phyloP scores from a whole-genome alignment of 2,888 invertebrate species.

The Melanostoma mellinum region DNA sequence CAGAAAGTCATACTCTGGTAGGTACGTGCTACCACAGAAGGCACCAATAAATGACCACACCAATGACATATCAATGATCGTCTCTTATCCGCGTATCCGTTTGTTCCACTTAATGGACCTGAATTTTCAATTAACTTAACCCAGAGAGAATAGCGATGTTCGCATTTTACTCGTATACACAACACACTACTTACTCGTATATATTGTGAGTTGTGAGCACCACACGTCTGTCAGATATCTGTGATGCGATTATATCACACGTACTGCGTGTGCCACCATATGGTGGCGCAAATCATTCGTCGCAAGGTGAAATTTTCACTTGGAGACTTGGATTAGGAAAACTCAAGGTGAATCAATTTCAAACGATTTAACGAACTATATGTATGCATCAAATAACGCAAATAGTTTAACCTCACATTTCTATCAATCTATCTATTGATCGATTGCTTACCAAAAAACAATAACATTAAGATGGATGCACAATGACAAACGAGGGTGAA shows the following conservation, averaged over 20 bases:
- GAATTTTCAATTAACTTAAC: conserved; percentile 70
- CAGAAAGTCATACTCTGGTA: conserved; percentile 3
- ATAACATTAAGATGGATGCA: conserved; percentile 47
- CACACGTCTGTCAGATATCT: conserved; percentile 59
- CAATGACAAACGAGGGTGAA: conserved; percentile 64
- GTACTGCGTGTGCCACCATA: conserved; percentile 45
- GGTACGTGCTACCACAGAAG: conserved; percentile 32
- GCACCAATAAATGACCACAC: conserved; percentile 57
- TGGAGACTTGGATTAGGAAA: conserved; percentile 5
- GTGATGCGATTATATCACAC: conserved; percentile 69
- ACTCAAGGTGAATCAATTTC: conserved; percentile 16
- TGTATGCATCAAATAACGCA: conserved; percentile 5
- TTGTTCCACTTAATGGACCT: conserved; percentile 70
- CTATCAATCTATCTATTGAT: conserved; percentile 64
- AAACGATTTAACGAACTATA: not conserved
- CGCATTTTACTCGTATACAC: conserved; percentile 33
- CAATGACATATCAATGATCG: conserved; percentile 68
- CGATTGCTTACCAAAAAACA: conserved; percentile 48
- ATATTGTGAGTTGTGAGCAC: conserved; percentile 18
- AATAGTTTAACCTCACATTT: conserved; percentile 33
- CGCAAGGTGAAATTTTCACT: conserved; percentile 70
- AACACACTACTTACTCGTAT: conserved; percentile 1
- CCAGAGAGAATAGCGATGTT: conserved; percentile 61
- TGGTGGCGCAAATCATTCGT: conserved; percentile 52
- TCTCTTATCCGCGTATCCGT: conserved; percentile 66